Conservation (phyloP, 2,888 invertebrate species). For the Volucella bombylans region DNA sequence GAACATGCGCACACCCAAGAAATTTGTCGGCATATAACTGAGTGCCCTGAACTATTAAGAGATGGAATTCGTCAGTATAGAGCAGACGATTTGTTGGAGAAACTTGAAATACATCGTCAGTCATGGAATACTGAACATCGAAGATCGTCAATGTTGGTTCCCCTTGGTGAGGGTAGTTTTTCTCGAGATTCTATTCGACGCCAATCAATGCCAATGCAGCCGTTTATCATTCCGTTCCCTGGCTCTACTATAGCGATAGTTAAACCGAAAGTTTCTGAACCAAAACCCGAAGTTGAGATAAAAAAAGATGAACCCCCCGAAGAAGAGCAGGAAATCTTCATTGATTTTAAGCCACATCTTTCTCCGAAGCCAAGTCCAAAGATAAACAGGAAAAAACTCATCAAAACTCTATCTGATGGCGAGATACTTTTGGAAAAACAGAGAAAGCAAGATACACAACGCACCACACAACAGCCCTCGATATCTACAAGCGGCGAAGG, state of each 20-base stretch:
- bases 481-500: conserved; percentile 50
- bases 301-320: conserved; percentile 80
- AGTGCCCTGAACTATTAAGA: conserved; percentile 80
- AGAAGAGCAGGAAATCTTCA: conserved; percentile 91
- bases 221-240: conserved; percentile 52
- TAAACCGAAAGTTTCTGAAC: conserved; percentile 78
- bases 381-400: conserved; percentile 84
- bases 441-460: conserved; percentile 57
- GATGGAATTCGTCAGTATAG: conserved; percentile 65
- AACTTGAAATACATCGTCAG: conserved; percentile 62
- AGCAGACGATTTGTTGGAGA: conserved; percentile 60
- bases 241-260: conserved; percentile 71
- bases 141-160: conserved; percentile 62
- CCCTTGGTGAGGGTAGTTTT: conserved; percentile 44
- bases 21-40: conserved; percentile 81
- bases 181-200: conserved; percentile 69
- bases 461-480: conserved; percentile 19
- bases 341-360: conserved; percentile 91
- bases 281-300: conserved; percentile 76
- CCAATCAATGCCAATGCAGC: conserved; percentile 74
- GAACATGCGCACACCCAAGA: conserved; percentile 80
- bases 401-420: conserved; percentile 89
- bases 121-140: conserved; percentile 62
- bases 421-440: conserved; percentile 62
- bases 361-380: conserved; percentile 86